Conservation (phyloP, 92 coral and sea anemone genomes). For the Isaurus tuberculatus region DNA sequence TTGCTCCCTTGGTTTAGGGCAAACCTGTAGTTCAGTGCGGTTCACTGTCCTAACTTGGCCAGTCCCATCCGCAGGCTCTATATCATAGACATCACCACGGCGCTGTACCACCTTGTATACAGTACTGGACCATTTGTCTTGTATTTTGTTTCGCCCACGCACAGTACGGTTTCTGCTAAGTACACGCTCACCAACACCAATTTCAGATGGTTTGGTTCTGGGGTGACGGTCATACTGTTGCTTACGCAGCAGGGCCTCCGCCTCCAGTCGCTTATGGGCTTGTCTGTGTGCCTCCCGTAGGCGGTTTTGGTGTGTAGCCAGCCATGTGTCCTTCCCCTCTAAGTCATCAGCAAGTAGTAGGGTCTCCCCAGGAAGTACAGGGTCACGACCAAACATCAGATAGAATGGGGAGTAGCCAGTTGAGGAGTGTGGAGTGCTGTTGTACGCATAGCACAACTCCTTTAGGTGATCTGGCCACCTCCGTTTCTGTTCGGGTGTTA, state of each 20-base stretch:
- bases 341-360: neutral
- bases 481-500: neutral
- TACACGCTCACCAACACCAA: neutral
- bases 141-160: slow-evolving; percentile 3
- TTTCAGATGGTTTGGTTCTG: neutral
- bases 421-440: neutral
- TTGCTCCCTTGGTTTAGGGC: slow-evolving; percentile 12
- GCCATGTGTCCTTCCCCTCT: neutral
- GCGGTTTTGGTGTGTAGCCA: neutral
- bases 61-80: neutral
- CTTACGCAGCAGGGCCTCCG: slow-evolving; percentile 5
- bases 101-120: slow-evolving; percentile 16
- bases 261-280: neutral
- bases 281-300: neutral
- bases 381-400: neutral
- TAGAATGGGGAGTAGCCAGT: neutral
- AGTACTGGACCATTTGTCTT: neutral
- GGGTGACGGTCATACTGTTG: neutral
- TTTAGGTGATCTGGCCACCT: neutral
- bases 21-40: neutral
- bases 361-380: neutral
- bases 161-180: neutral
- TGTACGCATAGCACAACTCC: neutral
- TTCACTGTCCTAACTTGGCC: neutral
- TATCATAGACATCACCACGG: slow-evolving; percentile 5